phyloP scores from a whole-genome alignment of 2,113 vertebrate genomes.

The Etia nguti region DNA sequence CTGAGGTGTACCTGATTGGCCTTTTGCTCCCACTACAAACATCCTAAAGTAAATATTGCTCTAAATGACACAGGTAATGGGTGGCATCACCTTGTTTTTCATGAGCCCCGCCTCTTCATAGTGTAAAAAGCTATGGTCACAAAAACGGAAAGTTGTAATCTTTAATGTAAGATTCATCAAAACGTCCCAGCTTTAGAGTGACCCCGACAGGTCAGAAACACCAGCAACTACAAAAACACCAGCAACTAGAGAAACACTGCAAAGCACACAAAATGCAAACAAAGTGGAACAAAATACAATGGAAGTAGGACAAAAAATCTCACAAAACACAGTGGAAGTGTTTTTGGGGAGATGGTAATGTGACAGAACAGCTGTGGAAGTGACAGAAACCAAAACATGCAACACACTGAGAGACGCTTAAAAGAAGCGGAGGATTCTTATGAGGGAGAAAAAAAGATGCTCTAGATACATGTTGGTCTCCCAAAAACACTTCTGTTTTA shows the following conservation, averaged over 20 bases:
- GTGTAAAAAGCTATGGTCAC: not conserved
- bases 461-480: not conserved
- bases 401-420: rapidly evolving
- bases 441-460: not conserved
- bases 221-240: not conserved
- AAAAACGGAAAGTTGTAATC: not conserved
- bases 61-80: not conserved
- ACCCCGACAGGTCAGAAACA: not conserved
- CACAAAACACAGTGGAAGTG: not conserved
- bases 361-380: not conserved
- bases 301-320: not conserved
- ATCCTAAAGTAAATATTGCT: not conserved
- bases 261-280: not conserved
- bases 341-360: not conserved
- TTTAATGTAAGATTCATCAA: not conserved
- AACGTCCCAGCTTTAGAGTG: not conserved
- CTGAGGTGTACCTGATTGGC: not conserved
- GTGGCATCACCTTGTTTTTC: not conserved
- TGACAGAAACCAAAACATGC: not conserved
- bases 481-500: not conserved
- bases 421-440: not conserved
- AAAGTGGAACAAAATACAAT: not conserved
- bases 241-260: not conserved
- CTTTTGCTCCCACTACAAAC: not conserved
- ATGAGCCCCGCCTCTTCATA: not conserved